Evolutionary conservation across 64 coral and sea anemone genomes (phyloP), one percentile per base, ranked within the genome.

Genomic region (Platygyra sinensis): DNA sequence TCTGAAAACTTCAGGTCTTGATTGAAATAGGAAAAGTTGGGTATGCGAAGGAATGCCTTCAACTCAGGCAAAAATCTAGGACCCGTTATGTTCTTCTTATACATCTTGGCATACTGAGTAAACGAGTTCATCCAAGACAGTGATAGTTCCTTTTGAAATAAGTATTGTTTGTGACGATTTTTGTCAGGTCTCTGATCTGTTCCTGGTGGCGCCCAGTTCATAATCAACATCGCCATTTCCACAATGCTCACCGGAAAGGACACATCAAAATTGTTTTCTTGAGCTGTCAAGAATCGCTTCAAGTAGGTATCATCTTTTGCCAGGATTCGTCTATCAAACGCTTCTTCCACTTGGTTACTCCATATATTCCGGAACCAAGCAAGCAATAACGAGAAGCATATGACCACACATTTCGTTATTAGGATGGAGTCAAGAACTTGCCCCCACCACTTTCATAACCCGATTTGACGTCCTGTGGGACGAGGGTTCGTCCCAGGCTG

Each of bases 241-340:
- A 93, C 86, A 18, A 93, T 82, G 29, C 80, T 88, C 0, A 93
- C 92, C 52, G 60, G 18, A 36, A 89, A 38, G 10, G 77, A 72
- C 27, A 78, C 64, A 10, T 88, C 76, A 75, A 88, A 93, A 57
- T 87, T 42, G 8, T 81, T 57, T 78, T 87, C 62, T 79, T 76
- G 28, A 19, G 76, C 79, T 5, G 57, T 42, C 15, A 93, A 52
- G 77, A 93, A 93, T 49, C 30, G 16, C n/a, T 93, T 93, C 19
- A 88, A 81, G 75, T 93, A 93, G 22, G 85, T 80, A 79, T 67
- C 67, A 79, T 93, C 91, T 79, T 93, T 93, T 30, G 91, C 91
- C 7, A 93, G 52, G 76, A 87, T 77, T 59, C 72, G 75, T 25
- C 76, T 76, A 36, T 93, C 91, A 71, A 93, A 93, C 3, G 59